These are phyloP conservation scores for Osmoderma eremita DNA, from an alignment of 2,888 invertebrate species.

Conservation along the genomic window DNA sequence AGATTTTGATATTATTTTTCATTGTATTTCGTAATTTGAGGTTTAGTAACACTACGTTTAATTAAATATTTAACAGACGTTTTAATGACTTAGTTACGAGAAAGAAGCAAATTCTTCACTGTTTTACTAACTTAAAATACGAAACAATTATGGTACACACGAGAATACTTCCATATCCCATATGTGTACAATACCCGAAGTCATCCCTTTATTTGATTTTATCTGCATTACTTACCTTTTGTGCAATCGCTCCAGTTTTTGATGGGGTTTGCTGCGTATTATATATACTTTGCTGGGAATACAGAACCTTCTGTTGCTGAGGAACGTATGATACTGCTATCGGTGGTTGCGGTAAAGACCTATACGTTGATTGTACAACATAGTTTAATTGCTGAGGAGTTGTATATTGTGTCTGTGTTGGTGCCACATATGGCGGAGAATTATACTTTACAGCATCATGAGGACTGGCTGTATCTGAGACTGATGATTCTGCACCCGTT, in stretches of 20 bases:
- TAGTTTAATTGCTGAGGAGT: constrained; percentile 41
- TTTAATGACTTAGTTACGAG: neutral
- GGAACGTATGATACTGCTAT: constrained; percentile 40
- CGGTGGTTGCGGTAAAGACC: constrained; percentile 23
- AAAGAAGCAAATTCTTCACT: neutral
- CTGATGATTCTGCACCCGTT: constrained; percentile 45
- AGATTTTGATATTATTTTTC: neutral
- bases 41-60: neutral
- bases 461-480: neutral
- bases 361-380: constrained; percentile 36
- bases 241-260: constrained; percentile 25
- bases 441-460: constrained; percentile 20
- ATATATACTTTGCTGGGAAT: constrained; percentile 40
- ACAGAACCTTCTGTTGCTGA: constrained; percentile 45
- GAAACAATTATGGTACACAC: neutral
- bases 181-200: too few species aligned
- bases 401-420: constrained; percentile 27
- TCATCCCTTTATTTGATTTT: too few species aligned
- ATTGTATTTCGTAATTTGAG: neutral
- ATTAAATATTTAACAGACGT: neutral
- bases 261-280: constrained; percentile 42
- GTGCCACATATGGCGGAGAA: constrained; percentile 27
- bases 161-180: too few species aligned
- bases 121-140: neutral
- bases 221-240: constrained; percentile 37